Base-by-base conservation (phyloP, 2,113 vertebrate species). In the Entomyzon cyanotis region DNA sequence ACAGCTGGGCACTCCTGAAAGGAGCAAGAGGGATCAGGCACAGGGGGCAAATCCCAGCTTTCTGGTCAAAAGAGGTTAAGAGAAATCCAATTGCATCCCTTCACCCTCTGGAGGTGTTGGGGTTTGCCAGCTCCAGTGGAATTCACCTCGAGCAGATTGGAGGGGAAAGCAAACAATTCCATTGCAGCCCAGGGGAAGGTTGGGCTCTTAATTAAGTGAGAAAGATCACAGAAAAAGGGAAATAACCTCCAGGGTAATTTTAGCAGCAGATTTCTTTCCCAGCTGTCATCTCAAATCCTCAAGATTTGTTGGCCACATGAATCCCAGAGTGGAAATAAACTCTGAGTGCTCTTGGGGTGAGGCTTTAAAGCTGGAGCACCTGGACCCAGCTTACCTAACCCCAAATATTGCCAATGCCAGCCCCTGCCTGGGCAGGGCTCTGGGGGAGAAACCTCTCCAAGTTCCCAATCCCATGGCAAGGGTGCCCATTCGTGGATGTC, bases 101-200 rank as follows among this genome's bases (percentile, higher is more conserved):
- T 8, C 15, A 17, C 50, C 68, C 80, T 25, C 50, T 2, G 13
- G 46, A 50, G 84, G 24, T 62, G 46, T 42, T 55, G 33, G 56
- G 22, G 52, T 25, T 49, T 70, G 47, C 44, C 28, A 62, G 52
- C 73, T 82, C 49, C 86, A 55, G 46, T 0, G 88, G 52, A 71
- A 68, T 10, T 87, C 56, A 14, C 39, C 46, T 59, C 71, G 56
- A 52, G 67, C 68, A 94, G 60, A 19, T 50, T 24, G 85, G 79
- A 94, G 73, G 80, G 65, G 91, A 95, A 94, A 87, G 59, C 28
- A 35, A 63, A n/a, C 42, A 17, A 90, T 89, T 90, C 53, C 69
- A 39, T 53, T 55, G 18, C 24, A 81, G 64, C 37, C 4, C 69
- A 33, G 46, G 53, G 60, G 56, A 76, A 79, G 67, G 67, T 17